These are phyloP conservation scores for Callithrix jacchus DNA, from an alignment of 2,113 vertebrate genomes.

Conservation along the genomic window DNA sequence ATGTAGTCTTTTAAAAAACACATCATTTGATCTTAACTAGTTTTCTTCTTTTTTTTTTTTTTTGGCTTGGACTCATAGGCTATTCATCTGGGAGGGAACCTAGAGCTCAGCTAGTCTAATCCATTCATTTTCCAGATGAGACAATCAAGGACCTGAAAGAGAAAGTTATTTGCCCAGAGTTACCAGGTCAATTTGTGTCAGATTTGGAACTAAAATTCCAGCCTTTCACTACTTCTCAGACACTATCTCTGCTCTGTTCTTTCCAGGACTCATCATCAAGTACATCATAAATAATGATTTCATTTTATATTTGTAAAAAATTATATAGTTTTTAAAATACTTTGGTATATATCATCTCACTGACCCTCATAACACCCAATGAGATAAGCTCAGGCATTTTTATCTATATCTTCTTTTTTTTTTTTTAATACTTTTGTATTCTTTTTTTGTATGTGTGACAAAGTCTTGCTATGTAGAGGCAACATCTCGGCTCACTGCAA, in stretches of 20 bases:
- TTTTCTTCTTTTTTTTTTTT: neutral
- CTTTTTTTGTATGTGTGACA: too few relatives aligned
- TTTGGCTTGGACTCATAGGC: neutral
- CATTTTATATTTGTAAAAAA: neutral
- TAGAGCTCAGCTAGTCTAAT: neutral
- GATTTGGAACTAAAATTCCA: neutral
- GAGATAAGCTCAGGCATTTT: neutral
- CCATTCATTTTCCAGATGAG: neutral
- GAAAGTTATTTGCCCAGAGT: neutral
- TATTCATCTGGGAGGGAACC: neutral
- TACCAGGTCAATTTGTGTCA: neutral
- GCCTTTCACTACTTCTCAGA: neutral
- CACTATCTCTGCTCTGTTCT: neutral
- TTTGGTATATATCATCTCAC: neutral
- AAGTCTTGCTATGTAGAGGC: too few relatives aligned
- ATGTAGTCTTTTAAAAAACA: neutral
- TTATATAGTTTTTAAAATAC: neutral
- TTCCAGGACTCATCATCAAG: neutral
- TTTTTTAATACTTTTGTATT: too few relatives aligned
- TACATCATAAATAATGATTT: neutral
- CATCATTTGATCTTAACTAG: neutral
- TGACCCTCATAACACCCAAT: neutral
- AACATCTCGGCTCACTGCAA: too few relatives aligned
- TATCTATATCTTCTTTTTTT: neutral
- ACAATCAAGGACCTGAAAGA: neutral